Evolutionary conservation across 2,113 vertebrate species (phyloP).

Genomic region (Tenrec ecaudatus): DNA sequence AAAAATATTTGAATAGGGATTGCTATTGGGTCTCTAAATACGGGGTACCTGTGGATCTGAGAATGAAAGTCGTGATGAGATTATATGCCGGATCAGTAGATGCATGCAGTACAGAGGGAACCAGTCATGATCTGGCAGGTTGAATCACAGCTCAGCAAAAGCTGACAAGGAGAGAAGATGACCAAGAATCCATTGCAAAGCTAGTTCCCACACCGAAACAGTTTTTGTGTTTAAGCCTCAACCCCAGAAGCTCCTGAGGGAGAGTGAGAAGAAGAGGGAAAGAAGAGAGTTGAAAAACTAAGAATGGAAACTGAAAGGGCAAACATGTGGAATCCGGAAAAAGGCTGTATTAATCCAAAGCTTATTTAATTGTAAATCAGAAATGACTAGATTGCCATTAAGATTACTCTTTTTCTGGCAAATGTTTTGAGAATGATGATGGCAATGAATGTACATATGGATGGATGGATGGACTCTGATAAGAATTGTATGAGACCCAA

Average conservation of each 20-base stretch:
- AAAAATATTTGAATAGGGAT: not conserved
- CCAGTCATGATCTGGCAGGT: not conserved
- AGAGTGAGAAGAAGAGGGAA: fast-evolving
- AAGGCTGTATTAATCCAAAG: not conserved
- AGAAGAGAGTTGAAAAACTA: not conserved
- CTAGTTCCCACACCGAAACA: not conserved
- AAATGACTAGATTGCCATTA: not conserved
- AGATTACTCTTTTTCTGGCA: not conserved
- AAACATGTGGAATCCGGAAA: not conserved
- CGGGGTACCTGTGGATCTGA: not conserved
- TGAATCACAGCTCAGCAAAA: not conserved
- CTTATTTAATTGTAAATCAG: conserved; percentile 21
- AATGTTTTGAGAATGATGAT: no score
- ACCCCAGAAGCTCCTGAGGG: not conserved
- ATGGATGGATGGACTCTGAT: not conserved
- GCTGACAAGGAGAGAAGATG: not conserved
- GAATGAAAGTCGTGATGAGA: not conserved
- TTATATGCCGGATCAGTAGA: not conserved
- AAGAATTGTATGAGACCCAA: no score
- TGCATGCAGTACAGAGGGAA: not conserved
- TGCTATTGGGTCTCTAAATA: not conserved
- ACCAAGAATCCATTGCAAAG: not conserved
- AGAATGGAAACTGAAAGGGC: not conserved
- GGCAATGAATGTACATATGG: no score
- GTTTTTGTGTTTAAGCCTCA: not conserved